These are phyloP conservation scores for Orthosia gracilis DNA, from an alignment of 2,888 invertebrate genomes.

Conservation along the genomic window DNA sequence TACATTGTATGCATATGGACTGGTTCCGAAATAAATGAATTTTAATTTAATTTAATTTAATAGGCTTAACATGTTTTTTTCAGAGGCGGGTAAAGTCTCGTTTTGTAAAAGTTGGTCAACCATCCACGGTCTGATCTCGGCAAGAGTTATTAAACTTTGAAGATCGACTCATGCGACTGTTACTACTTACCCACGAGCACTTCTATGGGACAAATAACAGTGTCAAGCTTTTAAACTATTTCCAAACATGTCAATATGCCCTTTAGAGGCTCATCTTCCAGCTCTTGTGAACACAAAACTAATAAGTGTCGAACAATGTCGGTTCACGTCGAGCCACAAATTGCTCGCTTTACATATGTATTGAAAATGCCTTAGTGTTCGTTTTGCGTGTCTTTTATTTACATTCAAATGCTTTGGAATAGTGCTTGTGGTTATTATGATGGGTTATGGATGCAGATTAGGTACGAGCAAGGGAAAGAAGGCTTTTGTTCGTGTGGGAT, in stretches of 20 bases:
- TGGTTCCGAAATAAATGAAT: too few species aligned
- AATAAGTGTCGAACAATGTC: conserved; percentile 26
- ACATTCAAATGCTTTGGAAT: conserved; percentile 39
- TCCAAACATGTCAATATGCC: conserved; percentile 21
- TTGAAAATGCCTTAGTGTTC: conserved; percentile 25
- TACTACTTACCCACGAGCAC: too few species aligned
- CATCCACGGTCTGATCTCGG: too few species aligned
- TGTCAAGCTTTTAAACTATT: not conserved
- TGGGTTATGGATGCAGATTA: not conserved
- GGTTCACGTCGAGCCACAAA: conserved; percentile 27
- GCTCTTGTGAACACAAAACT: conserved; percentile 16
- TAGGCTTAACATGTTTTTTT: too few species aligned
- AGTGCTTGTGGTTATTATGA: not conserved
- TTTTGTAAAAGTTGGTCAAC: too few species aligned
- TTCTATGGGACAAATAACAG: not conserved
- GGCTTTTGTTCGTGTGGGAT: not conserved
- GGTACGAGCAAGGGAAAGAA: not conserved
- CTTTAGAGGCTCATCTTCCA: not conserved
- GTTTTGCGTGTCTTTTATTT: conserved; percentile 35
- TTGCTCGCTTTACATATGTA: conserved; percentile 46
- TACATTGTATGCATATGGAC: too few species aligned
- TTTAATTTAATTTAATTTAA: too few species aligned
- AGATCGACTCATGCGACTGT: too few species aligned
- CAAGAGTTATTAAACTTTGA: too few species aligned
- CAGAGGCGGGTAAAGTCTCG: too few species aligned